Evolutionary conservation across 2,797 vertebrate species (phyloP).

Genomic region (Pelochelys cantorii): DNA sequence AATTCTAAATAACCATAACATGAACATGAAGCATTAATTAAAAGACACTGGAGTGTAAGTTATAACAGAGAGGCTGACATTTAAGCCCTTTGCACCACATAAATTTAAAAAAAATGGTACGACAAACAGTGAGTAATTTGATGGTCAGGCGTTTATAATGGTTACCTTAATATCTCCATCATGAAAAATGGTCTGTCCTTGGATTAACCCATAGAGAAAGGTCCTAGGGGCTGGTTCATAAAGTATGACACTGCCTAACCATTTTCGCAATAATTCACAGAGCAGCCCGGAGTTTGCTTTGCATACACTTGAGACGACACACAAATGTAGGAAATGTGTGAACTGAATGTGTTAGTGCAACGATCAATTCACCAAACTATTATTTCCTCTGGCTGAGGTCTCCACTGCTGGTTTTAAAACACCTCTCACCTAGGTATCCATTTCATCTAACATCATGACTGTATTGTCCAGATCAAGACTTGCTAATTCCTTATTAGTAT

Average conservation of each 20-base stretch:
- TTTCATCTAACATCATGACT: neutral
- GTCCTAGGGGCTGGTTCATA: constrained; percentile 64
- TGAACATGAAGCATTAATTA: constrained; percentile 84
- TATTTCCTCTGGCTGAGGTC: neutral
- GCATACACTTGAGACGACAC: constrained; percentile 61
- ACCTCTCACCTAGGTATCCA: neutral
- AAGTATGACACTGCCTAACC: constrained; percentile 68
- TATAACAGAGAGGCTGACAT: constrained; percentile 80
- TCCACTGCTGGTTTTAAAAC: neutral
- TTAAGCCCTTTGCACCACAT: constrained; percentile 76
- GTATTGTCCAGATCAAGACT: neutral
- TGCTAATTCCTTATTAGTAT: neutral
- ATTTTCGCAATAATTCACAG: constrained; percentile 74
- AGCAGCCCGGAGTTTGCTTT: constrained; percentile 46
- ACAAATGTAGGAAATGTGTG: constrained; percentile 58
- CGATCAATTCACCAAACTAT: constrained; percentile 24
- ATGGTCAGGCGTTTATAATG: constrained; percentile 79
- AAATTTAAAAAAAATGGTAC: constrained; percentile 79
- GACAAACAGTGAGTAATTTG: constrained; percentile 82
- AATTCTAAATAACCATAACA: constrained; percentile 84
- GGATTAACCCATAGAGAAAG: constrained; percentile 74
- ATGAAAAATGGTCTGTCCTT: constrained; percentile 79
- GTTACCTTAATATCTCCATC: constrained; percentile 78
- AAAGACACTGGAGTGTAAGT: constrained; percentile 77
- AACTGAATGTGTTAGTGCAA: constrained; percentile 57